Conservation (phyloP, 2,888 invertebrate species). For the Idaea dimidiata region DNA sequence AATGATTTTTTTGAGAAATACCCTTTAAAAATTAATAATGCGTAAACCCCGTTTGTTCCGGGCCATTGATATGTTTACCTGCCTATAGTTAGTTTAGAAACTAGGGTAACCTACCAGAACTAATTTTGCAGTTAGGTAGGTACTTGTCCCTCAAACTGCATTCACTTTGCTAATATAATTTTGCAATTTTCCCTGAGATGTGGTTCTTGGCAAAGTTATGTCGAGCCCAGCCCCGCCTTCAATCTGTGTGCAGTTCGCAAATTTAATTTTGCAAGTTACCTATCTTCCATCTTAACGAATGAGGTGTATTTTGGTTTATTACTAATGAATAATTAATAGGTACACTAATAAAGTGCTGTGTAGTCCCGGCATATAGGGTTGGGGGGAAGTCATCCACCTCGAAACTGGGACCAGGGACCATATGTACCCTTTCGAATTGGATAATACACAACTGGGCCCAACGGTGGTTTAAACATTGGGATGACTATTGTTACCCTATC, state of each 20-base stretch:
- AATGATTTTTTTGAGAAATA: neutral
- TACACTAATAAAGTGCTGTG: too few species aligned
- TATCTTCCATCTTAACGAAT: neutral
- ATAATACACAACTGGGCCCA: too few species aligned
- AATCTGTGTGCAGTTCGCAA: neutral
- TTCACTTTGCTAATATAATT: neutral
- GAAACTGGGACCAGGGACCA: too few species aligned
- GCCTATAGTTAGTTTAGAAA: neutral
- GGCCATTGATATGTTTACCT: neutral
- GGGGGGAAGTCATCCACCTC: too few species aligned
- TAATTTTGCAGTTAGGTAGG: neutral
- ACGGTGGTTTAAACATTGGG: too few species aligned
- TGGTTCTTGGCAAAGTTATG: neutral
- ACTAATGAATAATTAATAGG: too few species aligned
- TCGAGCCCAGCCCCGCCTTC: neutral
- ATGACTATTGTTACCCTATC: too few species aligned
- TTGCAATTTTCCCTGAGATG: neutral
- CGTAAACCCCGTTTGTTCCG: neutral
- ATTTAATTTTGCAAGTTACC: neutral
- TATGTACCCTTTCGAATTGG: too few species aligned
- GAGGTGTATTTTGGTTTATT: too few species aligned
- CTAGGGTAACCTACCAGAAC: neutral
- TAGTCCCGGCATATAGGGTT: too few species aligned
- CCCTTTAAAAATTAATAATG: neutral
- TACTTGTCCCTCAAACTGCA: neutral